Percentiles rank a stretch among this genome's conserved stretches.
These are phyloP conservation scores for Cephalotes varians DNA, from an alignment of 2,888 invertebrate genomes.

Conservation along the genomic window DNA sequence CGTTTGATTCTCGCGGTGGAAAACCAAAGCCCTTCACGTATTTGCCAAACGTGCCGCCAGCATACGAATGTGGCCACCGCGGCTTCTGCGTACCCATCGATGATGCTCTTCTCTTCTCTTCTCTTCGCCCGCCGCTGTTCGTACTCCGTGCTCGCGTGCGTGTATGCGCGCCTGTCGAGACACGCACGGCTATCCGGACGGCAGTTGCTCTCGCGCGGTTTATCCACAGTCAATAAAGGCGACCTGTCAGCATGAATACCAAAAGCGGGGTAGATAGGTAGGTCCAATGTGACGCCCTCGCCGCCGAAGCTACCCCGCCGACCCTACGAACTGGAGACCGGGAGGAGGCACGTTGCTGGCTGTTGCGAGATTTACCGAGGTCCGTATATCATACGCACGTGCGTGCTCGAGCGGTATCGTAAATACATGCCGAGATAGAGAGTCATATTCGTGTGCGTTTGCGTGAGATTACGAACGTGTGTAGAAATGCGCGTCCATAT, in stretches of 20 bases:
- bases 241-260: constrained; percentile 83
- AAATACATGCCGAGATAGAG: constrained; percentile 64
- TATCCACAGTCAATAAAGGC: constrained; percentile 84
- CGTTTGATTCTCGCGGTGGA: constrained; percentile 72
- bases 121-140: constrained; percentile 29
- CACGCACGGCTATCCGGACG: constrained; percentile 70
- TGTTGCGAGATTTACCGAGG: constrained; percentile 72
- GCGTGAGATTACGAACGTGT: constrained; percentile 18
- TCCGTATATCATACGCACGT: constrained; percentile 75
- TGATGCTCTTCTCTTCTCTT: constrained; percentile 39
- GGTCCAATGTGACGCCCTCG: constrained; percentile 60
- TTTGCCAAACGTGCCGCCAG: constrained; percentile 71
- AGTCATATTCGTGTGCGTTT: constrained; percentile 1
- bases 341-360: constrained; percentile 20
- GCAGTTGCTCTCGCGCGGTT: constrained; percentile 70
- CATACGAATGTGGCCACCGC: constrained; percentile 71
- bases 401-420: constrained; percentile 70
- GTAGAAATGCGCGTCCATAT: constrained; percentile 11
- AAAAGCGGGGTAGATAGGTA: constrained; percentile 72
- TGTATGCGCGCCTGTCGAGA: constrained; percentile 63
- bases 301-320: neutral
- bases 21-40: constrained; percentile 74
- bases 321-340: constrained; percentile 6
- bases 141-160: constrained; percentile 22
- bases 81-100: constrained; percentile 18